Conservation (phyloP, 2,113 vertebrate genomes). For the Riparia riparia region DNA sequence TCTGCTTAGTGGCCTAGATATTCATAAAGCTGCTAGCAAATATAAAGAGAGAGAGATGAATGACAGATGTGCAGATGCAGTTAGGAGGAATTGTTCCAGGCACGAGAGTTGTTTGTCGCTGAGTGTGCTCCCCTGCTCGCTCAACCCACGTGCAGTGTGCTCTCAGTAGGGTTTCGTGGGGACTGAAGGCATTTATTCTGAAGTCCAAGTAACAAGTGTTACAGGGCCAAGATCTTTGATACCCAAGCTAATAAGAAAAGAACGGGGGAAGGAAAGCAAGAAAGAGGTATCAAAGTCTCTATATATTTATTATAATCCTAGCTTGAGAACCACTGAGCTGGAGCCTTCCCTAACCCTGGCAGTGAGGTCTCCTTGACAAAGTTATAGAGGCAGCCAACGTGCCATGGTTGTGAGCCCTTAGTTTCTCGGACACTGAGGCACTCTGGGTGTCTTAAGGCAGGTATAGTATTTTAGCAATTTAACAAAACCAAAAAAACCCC, state of each 20-base stretch:
- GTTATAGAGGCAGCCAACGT: background rate
- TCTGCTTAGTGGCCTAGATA: conserved; percentile 59
- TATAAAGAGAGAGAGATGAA: background rate
- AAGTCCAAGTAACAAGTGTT: background rate
- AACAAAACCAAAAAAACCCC: background rate
- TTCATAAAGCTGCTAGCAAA: conserved; percentile 25
- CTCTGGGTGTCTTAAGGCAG: background rate
- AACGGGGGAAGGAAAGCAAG: background rate
- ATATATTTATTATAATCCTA: background rate
- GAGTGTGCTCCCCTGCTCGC: background rate
- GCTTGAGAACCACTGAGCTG: background rate
- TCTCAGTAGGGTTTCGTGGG: background rate
- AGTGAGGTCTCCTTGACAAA: background rate
- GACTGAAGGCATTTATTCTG: background rate
- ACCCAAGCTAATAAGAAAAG: background rate
- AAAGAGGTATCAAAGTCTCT: background rate
- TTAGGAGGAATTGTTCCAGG: background rate
- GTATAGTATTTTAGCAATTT: background rate
- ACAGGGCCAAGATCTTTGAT: background rate
- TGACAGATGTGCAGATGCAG: background rate
- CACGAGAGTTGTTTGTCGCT: background rate
- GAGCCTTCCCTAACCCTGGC: background rate
- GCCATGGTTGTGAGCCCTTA: background rate
- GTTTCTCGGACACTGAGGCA: background rate
- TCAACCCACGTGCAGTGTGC: background rate